These are phyloP conservation scores for Phalloptychus januarius DNA, from an alignment of 2,797 vertebrate genomes.

Conservation along the genomic window DNA sequence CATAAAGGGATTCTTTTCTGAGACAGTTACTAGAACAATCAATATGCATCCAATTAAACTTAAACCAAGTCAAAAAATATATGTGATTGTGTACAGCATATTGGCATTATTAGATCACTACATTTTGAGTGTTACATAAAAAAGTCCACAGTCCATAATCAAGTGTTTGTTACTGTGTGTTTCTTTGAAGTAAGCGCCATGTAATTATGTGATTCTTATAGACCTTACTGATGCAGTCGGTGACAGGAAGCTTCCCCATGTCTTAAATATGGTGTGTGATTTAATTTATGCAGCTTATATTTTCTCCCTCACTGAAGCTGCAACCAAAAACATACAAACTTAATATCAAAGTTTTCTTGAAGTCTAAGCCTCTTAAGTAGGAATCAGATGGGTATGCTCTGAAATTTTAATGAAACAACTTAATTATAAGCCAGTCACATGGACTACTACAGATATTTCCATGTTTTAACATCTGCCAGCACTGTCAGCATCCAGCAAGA, in stretches of 20 bases:
- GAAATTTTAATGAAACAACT: constrained; percentile 34
- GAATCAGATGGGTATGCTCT: constrained; percentile 5
- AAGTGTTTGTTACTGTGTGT: background rate
- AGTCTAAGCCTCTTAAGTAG: constrained; percentile 11
- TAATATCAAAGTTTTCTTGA: constrained; percentile 14
- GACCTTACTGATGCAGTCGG: background rate
- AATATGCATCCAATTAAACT: no score
- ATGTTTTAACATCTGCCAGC: constrained; percentile 29
- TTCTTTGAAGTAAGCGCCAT: no score
- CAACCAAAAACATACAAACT: constrained; percentile 4
- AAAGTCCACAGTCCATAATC: no score
- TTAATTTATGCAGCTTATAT: constrained; percentile 4
- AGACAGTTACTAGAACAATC: background rate
- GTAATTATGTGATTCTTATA: background rate
- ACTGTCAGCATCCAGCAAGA: constrained; percentile 13
- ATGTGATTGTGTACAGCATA: background rate
- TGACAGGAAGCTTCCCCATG: background rate
- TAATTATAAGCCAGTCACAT: constrained; percentile 10
- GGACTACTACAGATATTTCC: constrained; percentile 15
- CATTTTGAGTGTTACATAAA: background rate
- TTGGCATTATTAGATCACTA: background rate
- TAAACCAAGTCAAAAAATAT: no score
- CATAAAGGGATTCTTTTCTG: background rate
- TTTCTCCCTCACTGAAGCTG: constrained; percentile 5
- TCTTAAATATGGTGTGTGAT: background rate